These are phyloP conservation scores for Myotis findleyi DNA, from an alignment of 2,797 vertebrate species.

Conservation along the genomic window DNA sequence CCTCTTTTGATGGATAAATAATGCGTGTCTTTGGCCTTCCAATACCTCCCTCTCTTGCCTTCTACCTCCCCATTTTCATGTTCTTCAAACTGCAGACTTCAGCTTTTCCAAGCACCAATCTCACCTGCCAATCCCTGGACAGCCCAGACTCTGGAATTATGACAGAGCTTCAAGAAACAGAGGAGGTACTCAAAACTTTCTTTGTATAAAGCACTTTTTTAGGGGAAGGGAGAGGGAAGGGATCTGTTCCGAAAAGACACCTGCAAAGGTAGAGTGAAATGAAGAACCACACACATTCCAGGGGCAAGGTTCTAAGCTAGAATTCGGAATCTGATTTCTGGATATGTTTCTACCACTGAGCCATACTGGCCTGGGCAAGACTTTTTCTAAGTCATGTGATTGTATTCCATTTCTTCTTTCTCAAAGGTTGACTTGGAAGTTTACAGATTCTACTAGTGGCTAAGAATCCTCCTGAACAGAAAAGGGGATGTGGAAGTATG, in stretches of 20 bases:
- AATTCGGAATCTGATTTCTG: neutral
- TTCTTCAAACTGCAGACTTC: neutral
- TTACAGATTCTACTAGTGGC: neutral
- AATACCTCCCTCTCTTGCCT: neutral
- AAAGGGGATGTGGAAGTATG: neutral
- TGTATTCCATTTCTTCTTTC: neutral
- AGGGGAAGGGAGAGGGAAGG: neutral
- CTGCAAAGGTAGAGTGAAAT: neutral
- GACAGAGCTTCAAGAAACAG: neutral
- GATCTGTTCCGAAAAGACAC: neutral
- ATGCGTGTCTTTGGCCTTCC: neutral
- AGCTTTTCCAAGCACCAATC: neutral
- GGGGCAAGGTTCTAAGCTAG: neutral
- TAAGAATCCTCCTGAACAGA: neutral
- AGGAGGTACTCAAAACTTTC: neutral
- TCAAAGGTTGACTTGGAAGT: constrained; percentile 7
- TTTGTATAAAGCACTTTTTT: neutral
- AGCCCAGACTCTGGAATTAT: neutral
- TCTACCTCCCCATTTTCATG: neutral
- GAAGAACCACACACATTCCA: neutral
- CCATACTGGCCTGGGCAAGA: no score
- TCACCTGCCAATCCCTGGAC: neutral
- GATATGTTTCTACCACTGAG: neutral
- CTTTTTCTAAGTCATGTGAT: neutral
- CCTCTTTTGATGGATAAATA: neutral